phyloP scores from a whole-genome alignment of 2,113 vertebrate genomes.

The Theropithecus gelada region DNA sequence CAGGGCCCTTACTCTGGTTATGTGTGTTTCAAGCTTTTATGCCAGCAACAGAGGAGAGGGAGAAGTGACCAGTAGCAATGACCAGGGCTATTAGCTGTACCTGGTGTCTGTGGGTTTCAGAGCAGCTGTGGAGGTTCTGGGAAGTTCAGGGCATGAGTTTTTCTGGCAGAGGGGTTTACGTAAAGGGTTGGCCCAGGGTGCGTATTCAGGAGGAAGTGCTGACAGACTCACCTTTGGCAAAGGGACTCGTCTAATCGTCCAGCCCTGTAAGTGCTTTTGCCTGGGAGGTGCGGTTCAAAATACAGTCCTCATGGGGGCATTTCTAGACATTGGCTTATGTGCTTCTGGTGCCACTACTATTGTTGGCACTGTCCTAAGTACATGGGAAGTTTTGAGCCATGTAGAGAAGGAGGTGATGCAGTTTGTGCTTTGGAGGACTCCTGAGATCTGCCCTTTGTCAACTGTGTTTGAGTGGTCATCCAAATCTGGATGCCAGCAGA shows the following conservation, averaged over 20 bases:
- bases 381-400: not conserved
- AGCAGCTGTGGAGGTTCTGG: not conserved
- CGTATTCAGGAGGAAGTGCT: slow-evolving; percentile 2
- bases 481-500: not conserved
- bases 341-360: not conserved
- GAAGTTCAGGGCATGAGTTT: not conserved
- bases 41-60: not conserved
- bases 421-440: not conserved
- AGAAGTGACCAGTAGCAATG: slow-evolving; percentile 1
- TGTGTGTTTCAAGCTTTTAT: not conserved
- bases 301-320: not conserved
- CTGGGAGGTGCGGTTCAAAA: not conserved
- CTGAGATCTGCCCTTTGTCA: not conserved
- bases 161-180: slow-evolving; percentile 47
- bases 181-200: slow-evolving; percentile 63
- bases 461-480: not conserved
- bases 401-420: not conserved
- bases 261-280: slow-evolving; percentile 68
- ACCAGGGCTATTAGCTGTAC: not conserved
- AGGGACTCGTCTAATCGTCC: slow-evolving; percentile 64
- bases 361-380: not conserved
- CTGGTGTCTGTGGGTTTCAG: not conserved
- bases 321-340: not conserved
- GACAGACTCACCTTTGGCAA: slow-evolving; percentile 62
- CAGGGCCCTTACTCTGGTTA: not conserved